Base-by-base conservation (phyloP, 1,140 invertebrate species). In the Aricia agestis region DNA sequence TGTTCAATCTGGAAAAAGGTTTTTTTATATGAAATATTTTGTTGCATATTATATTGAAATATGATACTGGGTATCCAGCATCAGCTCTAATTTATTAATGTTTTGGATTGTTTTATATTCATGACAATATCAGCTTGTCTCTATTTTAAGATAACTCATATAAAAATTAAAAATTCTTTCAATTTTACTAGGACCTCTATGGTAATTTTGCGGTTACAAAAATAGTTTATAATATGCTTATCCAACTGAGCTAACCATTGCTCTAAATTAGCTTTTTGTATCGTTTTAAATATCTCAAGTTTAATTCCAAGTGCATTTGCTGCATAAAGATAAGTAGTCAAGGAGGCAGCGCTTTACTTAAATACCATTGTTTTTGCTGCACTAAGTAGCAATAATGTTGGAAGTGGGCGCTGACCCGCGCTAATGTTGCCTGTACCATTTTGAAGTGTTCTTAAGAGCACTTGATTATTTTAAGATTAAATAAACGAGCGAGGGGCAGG, bases 281-380 rank as follows among this genome's bases (percentile, higher is more conserved):
- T 63, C 59, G 19, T 63, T 63, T 19, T 18, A 25, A 63, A 63
- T 63, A 63, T 63, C 59, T 63, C 59, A 1, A 63, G 59, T 61
- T 52, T 36, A 69, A 59, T 69, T 69, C 68, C 58, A 41, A 69
- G 68, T 59, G 58, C 59, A 63, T 18, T 52, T 52, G 1, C 45
- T 63, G 63, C 71, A 75, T 75, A 76, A 78, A 82, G 76, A 76
- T 79, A 78, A 82, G 73, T 77, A 80, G 72, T 73, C 74, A 61
- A 79, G 75, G 31, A 69, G 57, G 45, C 75, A 81, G 67, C 72
- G 78, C 59, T 84, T 86, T 82, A 82, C 78, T 82, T 83, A 76
- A 75, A 71, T 75, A 74, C 80, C 77, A 83, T 86, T 86, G 84
- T 86, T 87, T 87, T 88, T 88, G 76, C 80, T 80, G 79, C 80